Conservation (phyloP, 2,113 vertebrate species). For the Salminus brasiliensis region DNA sequence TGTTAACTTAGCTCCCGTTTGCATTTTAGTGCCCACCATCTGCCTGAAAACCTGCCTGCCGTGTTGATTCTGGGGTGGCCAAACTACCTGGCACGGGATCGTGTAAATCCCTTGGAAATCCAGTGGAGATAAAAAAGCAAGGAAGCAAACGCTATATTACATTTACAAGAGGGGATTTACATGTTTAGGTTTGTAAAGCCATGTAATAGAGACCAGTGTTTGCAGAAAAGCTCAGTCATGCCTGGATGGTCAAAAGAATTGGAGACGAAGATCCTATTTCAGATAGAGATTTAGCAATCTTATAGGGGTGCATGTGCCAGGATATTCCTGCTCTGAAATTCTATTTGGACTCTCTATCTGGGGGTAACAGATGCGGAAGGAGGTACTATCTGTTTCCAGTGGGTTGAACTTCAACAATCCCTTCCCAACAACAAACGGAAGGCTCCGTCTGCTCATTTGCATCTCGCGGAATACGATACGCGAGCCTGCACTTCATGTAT, state of each 20-base stretch:
- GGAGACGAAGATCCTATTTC: conserved; percentile 33
- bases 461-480: background rate
- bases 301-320: background rate
- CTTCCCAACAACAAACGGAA: conserved; percentile 4
- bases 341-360: conserved; percentile 30
- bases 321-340: conserved; percentile 17
- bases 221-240: conserved; percentile 8
- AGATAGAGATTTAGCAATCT: conserved; percentile 27
- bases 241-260: background rate
- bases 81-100: background rate
- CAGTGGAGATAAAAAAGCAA: conserved; percentile 2
- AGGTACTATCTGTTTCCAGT: conserved; percentile 13
- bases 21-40: background rate
- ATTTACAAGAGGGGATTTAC: conserved; percentile 12
- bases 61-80: background rate
- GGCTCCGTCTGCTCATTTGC: conserved; percentile 16
- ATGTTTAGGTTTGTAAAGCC: conserved; percentile 17
- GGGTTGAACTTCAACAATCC: conserved; percentile 22
- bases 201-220: conserved; percentile 4
- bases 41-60: background rate
- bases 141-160: background rate
- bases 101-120: conserved; percentile 1
- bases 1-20: background rate
- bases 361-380: conserved; percentile 6
- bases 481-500: background rate